Percentiles rank a stretch among this genome's conserved stretches.
Evolutionary conservation across 2,888 invertebrate species (phyloP).

Genomic region (Asteroscopus sphinx): DNA sequence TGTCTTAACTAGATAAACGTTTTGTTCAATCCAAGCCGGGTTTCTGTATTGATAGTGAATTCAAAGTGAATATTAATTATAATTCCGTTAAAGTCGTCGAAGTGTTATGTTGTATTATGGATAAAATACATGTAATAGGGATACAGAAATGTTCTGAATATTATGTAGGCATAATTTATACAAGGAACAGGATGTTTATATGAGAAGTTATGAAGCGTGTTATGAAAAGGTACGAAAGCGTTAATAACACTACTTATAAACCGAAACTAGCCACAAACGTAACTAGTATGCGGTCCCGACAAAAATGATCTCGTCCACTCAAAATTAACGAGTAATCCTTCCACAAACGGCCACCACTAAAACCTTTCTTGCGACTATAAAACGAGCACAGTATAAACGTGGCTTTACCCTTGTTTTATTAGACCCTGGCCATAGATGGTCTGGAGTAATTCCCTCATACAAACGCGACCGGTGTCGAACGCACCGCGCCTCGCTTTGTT

Average conservation of each 20-base stretch:
- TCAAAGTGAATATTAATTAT: slow-evolving; percentile 44
- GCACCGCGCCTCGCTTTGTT: slow-evolving; percentile 71
- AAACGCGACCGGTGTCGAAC: slow-evolving; percentile 65
- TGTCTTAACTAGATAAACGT: slow-evolving; percentile 48
- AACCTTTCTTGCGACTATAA: slow-evolving; percentile 67
- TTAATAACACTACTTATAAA: slow-evolving; percentile 18
- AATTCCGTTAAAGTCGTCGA: slow-evolving; percentile 10
- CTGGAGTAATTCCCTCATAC: slow-evolving; percentile 76
- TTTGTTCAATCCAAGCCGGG: slow-evolving; percentile 35
- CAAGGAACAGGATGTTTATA: neutral
- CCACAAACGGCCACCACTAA: slow-evolving; percentile 63
- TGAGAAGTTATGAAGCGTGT: neutral
- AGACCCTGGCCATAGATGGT: slow-evolving; percentile 68
- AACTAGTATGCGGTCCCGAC: slow-evolving; percentile 36
- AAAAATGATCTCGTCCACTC: slow-evolving; percentile 61
- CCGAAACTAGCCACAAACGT: slow-evolving; percentile 27
- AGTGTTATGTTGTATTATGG: slow-evolving; percentile 17
- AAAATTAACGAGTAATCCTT: slow-evolving; percentile 61
- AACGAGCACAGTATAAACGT: slow-evolving; percentile 71
- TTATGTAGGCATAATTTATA: neutral
- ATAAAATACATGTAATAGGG: slow-evolving; percentile 1
- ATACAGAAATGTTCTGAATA: slow-evolving; percentile 4
- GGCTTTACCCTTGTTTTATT: slow-evolving; percentile 73
- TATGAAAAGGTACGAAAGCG: neutral
- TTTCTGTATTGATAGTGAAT: slow-evolving; percentile 47